phyloP scores from a whole-genome alignment of 2,888 invertebrate genomes.

The Athalia cordata region DNA sequence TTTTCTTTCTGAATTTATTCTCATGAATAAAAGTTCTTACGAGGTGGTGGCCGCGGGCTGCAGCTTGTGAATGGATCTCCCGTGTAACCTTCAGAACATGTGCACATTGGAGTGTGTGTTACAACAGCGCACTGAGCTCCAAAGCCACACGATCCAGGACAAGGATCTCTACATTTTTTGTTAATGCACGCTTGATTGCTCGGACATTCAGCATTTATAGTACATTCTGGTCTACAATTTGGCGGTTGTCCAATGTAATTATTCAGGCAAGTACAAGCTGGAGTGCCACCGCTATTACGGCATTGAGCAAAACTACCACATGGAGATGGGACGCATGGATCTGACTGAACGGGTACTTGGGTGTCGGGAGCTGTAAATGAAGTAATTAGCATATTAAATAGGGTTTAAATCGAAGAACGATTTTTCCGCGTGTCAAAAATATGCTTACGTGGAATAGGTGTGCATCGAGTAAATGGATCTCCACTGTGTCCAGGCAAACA shows the following conservation, averaged over 20 bases:
- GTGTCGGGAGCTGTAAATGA: constrained; percentile 46
- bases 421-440: background rate
- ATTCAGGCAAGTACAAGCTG: constrained; percentile 74
- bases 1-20: background rate
- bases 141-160: constrained; percentile 69
- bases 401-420: background rate
- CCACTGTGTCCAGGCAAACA: constrained; percentile 79
- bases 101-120: constrained; percentile 69
- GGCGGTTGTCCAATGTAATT: constrained; percentile 76
- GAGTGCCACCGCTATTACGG: constrained; percentile 72
- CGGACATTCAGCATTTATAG: constrained; percentile 76
- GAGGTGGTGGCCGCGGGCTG: constrained; percentile 51
- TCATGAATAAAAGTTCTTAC: constrained; percentile 50
- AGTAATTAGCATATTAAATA: background rate
- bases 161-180: constrained; percentile 69
- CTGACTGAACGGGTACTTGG: constrained; percentile 59
- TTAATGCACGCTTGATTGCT: constrained; percentile 75
- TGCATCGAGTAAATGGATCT: constrained; percentile 81
- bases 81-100: constrained; percentile 68
- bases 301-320: constrained; percentile 81
- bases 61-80: constrained; percentile 66
- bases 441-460: constrained; percentile 68
- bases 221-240: constrained; percentile 77
- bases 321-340: constrained; percentile 83
- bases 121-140: constrained; percentile 68